These are phyloP conservation scores for Thunnus albacares DNA, from an alignment of 2,797 vertebrate species.

Conservation along the genomic window DNA sequence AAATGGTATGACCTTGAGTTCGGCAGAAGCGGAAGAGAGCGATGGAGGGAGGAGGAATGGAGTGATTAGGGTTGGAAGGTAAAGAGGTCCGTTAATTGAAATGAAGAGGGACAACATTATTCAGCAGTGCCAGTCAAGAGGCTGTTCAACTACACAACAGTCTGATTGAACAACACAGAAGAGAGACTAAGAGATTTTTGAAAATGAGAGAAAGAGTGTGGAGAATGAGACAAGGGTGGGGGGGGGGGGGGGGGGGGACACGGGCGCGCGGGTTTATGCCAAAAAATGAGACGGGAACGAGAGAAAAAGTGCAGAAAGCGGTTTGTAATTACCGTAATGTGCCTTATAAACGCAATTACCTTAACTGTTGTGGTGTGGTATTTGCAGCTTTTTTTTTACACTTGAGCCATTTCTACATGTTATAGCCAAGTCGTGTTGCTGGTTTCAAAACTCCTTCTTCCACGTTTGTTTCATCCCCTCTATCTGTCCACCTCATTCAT, in stretches of 20 bases:
- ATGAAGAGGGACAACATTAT: slow-evolving; percentile 94
- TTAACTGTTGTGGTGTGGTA: neutral
- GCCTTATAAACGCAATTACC: neutral
- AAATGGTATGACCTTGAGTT: slow-evolving; percentile 70
- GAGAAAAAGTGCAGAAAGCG: neutral
- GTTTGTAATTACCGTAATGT: slow-evolving; percentile 24
- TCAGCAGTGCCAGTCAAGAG: slow-evolving; percentile 91
- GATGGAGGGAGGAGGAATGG: slow-evolving; percentile 50
- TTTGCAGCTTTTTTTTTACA: neutral
- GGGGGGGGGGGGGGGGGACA: slow-evolving; percentile 32
- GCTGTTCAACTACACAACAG: slow-evolving; percentile 90
- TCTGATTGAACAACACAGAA: slow-evolving; percentile 89
- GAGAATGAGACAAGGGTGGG: slow-evolving; percentile 11
- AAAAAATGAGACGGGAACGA: slow-evolving; percentile 26
- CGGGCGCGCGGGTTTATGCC: slow-evolving; percentile 10
- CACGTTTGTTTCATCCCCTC: slow-evolving; percentile 15
- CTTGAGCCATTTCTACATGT: slow-evolving; percentile 1
- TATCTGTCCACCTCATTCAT: slow-evolving; percentile 54
- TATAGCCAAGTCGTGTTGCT: slow-evolving; percentile 2
- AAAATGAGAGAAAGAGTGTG: slow-evolving; percentile 61
- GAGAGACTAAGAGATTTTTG: slow-evolving; percentile 79
- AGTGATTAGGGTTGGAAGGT: slow-evolving; percentile 80
- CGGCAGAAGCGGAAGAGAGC: slow-evolving; percentile 21
- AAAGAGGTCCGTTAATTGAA: slow-evolving; percentile 92
- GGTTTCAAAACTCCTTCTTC: slow-evolving; percentile 33